Evolutionary conservation across 1,140 invertebrate genomes (phyloP), one percentile per base, ranked within the genome.

Genomic region (Portunus trituberculatus): DNA sequence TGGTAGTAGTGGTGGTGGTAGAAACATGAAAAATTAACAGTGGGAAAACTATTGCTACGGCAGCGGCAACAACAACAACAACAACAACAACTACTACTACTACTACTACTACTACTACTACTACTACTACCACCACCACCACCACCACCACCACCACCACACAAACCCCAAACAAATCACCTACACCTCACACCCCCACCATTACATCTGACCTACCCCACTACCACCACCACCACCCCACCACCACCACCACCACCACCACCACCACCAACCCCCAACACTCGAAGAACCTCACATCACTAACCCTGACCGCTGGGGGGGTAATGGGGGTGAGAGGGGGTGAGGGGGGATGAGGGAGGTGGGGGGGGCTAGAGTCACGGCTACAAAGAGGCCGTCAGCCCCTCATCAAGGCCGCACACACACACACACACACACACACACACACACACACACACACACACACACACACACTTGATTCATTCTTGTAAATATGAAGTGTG

Each of bases 371-470:
- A 89, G 87, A 32, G 46, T 89, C 32, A 76, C 25, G 67, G 67
- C n/a, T 76, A n/a, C 67, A 76, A 7, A 76, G 67, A 76, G 67
- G 67, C 16, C 67, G 67, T 76, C 67, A 76, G 67, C 67, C 67
- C n/a, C n/a, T 76, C 12, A n/a, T 76, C 20, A 76, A 89, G 39
- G 46, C 46, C 39, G 39, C 46, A 83, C 59, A 83, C 32, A 92
- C 39, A 46, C 76, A 92, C 91, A 92, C 91, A 92, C 67, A 92
- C 91, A 46, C 52, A 28, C 45, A 89, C 67, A 90, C 45, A 76
- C 39, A 32, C 67, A 67, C 67, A 46, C 52, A 67, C 67, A 39
- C 45, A 89, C 67, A 94, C 45, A 45, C 67, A 89, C 45, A 90
- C 16, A 82, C 59, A 90, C 32, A 90, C 59, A 45, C 25, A 82